Percentiles rank a stretch among this genome's conserved stretches.
Evolutionary conservation across 2,113 vertebrate species (phyloP).

Genomic region (Gopherus evgoodei): DNA sequence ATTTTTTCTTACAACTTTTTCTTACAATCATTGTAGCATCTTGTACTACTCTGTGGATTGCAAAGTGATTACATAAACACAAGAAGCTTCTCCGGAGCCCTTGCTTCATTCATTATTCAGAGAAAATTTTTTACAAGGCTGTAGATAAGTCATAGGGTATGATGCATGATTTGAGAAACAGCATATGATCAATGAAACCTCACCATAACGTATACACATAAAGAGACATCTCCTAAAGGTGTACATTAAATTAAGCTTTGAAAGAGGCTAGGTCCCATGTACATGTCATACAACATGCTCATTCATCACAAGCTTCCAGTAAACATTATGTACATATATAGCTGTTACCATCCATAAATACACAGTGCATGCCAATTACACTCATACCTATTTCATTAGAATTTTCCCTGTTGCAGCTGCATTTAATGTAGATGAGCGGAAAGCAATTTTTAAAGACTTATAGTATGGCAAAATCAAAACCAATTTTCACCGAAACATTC

Average conservation of each 20-base stretch:
- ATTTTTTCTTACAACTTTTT: not conserved
- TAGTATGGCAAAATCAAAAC: not conserved
- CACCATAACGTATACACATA: not conserved
- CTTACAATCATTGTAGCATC: not conserved
- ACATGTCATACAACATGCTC: not conserved
- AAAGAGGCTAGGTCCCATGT: not conserved
- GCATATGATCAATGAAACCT: not conserved
- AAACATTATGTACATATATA: not conserved
- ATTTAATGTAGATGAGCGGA: not conserved
- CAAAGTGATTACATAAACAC: not conserved
- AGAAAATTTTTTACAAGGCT: not conserved
- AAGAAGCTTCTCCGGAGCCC: not conserved
- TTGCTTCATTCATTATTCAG: not conserved
- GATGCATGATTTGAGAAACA: not conserved
- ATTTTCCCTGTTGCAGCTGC: not conserved
- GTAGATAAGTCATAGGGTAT: not conserved
- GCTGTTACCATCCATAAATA: not conserved
- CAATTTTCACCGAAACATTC: not conserved
- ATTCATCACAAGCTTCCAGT: not conserved
- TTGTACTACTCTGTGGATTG: not conserved
- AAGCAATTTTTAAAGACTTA: not conserved
- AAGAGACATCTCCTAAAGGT: not conserved
- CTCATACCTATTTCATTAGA: not conserved
- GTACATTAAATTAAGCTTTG: not conserved
- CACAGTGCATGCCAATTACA: not conserved